These are phyloP conservation scores for Dromococcyx pavoninus DNA, from an alignment of 2,797 vertebrate genomes.

Conservation along the genomic window DNA sequence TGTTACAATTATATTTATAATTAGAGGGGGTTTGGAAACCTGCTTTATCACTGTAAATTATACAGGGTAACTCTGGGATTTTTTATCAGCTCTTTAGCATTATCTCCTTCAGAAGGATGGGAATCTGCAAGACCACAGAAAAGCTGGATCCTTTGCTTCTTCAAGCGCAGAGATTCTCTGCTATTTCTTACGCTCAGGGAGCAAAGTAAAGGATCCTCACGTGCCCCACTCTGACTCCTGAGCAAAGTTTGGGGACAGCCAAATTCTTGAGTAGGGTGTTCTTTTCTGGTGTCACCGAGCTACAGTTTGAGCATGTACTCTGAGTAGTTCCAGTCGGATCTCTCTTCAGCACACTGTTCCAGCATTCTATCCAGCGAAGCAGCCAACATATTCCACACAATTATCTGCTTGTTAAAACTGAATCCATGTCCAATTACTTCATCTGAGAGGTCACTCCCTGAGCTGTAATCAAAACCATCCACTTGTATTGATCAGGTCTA, in stretches of 20 bases:
- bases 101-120: not conserved
- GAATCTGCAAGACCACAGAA: not conserved
- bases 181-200: not conserved
- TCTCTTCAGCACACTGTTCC: not conserved
- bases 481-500: not conserved
- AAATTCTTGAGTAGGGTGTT: not conserved
- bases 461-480: not conserved
- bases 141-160: not conserved
- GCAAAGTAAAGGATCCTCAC: not conserved
- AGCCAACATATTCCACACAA: conserved; percentile 14
- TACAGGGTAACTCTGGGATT: not conserved
- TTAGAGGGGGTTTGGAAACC: not conserved
- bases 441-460: conserved; percentile 17
- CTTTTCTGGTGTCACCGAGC: not conserved
- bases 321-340: not conserved
- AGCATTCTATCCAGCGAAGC: not conserved
- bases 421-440: conserved; percentile 15
- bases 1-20: not conserved
- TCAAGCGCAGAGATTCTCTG: not conserved
- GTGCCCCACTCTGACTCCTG: not conserved
- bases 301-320: not conserved
- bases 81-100: not conserved
- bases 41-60: not conserved
- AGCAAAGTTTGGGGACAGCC: not conserved
- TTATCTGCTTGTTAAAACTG: conserved; percentile 36